A percentile compares a stretch with the other conserved stretches of the same genome.
phyloP scores from a whole-genome alignment of 2,888 invertebrate species.

The Eubasilissa splendida region DNA sequence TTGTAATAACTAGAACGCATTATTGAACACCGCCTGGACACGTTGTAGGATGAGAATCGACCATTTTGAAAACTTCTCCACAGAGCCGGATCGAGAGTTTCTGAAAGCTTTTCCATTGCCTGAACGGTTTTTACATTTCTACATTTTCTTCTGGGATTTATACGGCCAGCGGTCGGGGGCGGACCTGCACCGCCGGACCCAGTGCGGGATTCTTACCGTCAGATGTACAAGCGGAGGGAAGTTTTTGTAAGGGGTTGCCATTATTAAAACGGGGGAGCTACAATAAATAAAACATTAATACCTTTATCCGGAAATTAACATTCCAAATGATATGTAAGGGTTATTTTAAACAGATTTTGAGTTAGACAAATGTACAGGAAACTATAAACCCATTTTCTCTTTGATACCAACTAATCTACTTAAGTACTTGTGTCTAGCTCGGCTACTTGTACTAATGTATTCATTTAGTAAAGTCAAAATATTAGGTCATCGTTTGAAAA shows the following conservation, averaged over 20 bases:
- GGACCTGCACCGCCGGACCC: neutral
- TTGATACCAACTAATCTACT: neutral
- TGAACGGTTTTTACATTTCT: constrained; percentile 37
- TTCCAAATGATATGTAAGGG: constrained; percentile 33
- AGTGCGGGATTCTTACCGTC: neutral
- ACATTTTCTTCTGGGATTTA: constrained; percentile 47
- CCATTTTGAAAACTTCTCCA: neutral
- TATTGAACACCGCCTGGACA: too few species aligned
- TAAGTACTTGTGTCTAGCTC: too few species aligned
- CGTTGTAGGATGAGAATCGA: too few species aligned
- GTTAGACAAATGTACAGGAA: constrained; percentile 7
- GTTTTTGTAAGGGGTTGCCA: constrained; percentile 5
- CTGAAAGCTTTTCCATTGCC: constrained; percentile 37
- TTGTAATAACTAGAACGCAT: too few species aligned
- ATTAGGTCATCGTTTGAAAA: too few species aligned
- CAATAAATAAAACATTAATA: constrained; percentile 22
- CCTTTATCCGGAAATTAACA: constrained; percentile 43
- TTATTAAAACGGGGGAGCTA: constrained; percentile 10
- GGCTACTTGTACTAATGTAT: too few species aligned
- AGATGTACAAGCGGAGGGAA: neutral
- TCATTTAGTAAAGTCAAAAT: too few species aligned
- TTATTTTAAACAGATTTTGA: constrained; percentile 23
- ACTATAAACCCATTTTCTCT: neutral
- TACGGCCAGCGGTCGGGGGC: constrained; percentile 32
- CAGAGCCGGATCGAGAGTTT: constrained; percentile 35